Percentiles rank a stretch among this genome's conserved stretches.
Evolutionary conservation across 2,888 invertebrate genomes (phyloP).

Genomic region (Ormyrus nitidulus): DNA sequence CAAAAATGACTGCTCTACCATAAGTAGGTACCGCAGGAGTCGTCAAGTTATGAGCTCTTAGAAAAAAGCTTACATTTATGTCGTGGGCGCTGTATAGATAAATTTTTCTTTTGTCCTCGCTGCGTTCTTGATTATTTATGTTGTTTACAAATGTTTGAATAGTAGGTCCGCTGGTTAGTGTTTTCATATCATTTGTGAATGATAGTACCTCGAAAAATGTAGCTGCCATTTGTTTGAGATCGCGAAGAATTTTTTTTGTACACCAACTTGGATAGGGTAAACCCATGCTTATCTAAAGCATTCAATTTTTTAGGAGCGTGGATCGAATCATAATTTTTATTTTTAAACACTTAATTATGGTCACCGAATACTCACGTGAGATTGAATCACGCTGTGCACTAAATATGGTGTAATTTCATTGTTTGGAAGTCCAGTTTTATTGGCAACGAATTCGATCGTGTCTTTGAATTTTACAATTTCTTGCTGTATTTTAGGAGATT

Average conservation of each 20-base stretch:
- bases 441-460: neutral
- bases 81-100: constrained; percentile 14
- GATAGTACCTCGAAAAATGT: constrained; percentile 56
- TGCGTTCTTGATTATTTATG: neutral
- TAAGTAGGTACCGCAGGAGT: neutral
- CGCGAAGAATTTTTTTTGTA: constrained; percentile 54
- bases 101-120: neutral
- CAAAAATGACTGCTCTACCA: constrained; percentile 8
- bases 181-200: constrained; percentile 55
- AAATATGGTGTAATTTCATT: neutral
- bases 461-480: neutral
- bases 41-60: neutral
- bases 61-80: neutral
- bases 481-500: neutral
- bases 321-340: neutral
- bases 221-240: constrained; percentile 46
- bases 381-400: neutral
- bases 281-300: neutral
- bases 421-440: neutral
- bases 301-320: neutral
- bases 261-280: constrained; percentile 59
- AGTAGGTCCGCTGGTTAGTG: constrained; percentile 58
- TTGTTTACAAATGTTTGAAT: constrained; percentile 16
- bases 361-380: neutral
- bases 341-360: too few relatives aligned